Percentiles rank a stretch among this genome's conserved stretches.
phyloP scores from a whole-genome alignment of 2,797 vertebrate genomes.

The Picus viridis region DNA sequence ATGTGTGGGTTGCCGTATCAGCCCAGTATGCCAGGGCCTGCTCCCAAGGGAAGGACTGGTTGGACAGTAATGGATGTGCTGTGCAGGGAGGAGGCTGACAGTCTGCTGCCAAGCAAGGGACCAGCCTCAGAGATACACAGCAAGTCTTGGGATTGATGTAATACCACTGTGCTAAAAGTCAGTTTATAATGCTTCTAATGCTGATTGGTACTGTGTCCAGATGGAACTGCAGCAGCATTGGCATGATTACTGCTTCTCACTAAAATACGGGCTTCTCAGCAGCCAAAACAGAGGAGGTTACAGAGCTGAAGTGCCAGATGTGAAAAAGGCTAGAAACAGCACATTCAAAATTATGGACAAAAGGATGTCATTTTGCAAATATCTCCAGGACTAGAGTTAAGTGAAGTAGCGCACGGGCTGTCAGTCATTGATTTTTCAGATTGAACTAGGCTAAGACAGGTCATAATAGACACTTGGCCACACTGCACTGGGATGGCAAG shows the following conservation, averaged over 20 bases:
- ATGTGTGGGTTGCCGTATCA: neutral
- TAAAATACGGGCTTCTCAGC: neutral
- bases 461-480: neutral
- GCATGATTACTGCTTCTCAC: neutral
- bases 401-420: fast-evolving
- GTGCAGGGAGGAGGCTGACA: too few species aligned
- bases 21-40: too few species aligned
- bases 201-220: neutral
- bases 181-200: neutral
- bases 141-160: fast-evolving
- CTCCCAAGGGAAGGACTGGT: fast-evolving
- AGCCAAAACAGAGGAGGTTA: neutral
- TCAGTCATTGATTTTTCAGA: neutral
- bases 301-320: neutral
- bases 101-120: neutral
- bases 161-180: neutral
- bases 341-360: fast-evolving
- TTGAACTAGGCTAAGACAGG: neutral
- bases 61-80: fast-evolving
- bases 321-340: neutral
- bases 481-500: neutral
- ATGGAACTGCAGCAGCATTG: neutral
- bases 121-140: fast-evolving
- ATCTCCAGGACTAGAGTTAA: neutral
- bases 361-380: neutral